Conservation (phyloP, 2,888 invertebrate species). For the Acronicta leporina region DNA sequence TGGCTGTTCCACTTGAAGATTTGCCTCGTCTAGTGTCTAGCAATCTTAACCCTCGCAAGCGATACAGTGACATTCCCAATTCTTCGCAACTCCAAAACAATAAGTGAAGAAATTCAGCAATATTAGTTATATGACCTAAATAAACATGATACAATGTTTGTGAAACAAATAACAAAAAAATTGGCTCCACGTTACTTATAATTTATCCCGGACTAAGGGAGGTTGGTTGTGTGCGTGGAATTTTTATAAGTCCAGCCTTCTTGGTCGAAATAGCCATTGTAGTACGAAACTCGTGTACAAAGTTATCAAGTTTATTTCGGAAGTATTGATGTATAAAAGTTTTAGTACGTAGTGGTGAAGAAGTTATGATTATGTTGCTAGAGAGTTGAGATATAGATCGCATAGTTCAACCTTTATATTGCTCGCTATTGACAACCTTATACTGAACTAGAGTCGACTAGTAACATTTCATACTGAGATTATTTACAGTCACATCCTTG, state of each 20-base stretch:
- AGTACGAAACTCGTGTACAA: conserved; percentile 19
- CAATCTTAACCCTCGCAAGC: too few species aligned
- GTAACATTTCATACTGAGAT: too few species aligned
- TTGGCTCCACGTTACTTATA: conserved; percentile 32
- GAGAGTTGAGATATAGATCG: background rate
- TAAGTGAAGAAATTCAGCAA: conserved; percentile 2
- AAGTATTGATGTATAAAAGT: conserved; percentile 20
- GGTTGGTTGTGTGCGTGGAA: conserved; percentile 33
- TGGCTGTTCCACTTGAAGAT: background rate
- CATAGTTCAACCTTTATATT: background rate
- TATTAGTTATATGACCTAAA: conserved; percentile 10
- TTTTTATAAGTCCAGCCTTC: conserved; percentile 30
- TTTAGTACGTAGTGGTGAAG: background rate
- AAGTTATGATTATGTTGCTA: conserved; percentile 12
- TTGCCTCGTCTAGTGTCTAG: background rate
- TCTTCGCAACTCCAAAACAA: conserved; percentile 6
- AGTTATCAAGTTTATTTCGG: conserved; percentile 25
- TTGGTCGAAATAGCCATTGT: conserved; percentile 12
- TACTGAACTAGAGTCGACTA: too few species aligned
- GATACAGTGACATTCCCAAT: background rate
- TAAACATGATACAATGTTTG: conserved; percentile 38
- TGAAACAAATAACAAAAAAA: conserved; percentile 35
- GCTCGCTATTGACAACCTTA: background rate
- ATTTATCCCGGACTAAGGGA: conserved; percentile 37
- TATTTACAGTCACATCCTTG: background rate